phyloP scores from a whole-genome alignment of 2,888 invertebrate species.

The Lottia gigantea region DNA sequence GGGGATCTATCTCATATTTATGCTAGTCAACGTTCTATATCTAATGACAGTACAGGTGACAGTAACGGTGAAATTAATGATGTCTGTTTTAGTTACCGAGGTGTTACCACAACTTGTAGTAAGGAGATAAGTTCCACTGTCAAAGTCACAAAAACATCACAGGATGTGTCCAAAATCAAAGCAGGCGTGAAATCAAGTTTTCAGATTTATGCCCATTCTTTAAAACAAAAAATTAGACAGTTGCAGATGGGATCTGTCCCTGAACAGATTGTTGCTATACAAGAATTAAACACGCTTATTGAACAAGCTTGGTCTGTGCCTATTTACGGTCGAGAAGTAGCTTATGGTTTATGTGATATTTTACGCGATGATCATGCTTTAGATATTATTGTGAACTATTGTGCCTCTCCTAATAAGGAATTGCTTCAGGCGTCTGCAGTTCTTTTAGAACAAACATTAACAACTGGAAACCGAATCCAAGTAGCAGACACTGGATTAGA shows the following conservation, averaged over 20 bases:
- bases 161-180: conserved; percentile 38
- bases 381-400: conserved; percentile 78
- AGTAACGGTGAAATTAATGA: conserved; percentile 31
- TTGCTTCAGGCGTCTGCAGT: conserved; percentile 89
- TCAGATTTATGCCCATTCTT: conserved; percentile 44
- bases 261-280: conserved; percentile 49
- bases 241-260: conserved; percentile 46
- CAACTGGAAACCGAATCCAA: conserved; percentile 88
- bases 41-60: conserved; percentile 33
- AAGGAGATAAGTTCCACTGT: conserved; percentile 7
- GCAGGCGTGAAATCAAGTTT: conserved; percentile 51
- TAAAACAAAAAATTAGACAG: conserved; percentile 48
- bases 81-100: background rate
- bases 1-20: conserved; percentile 37
- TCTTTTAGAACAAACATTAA: conserved; percentile 91
- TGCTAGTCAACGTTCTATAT: conserved; percentile 32
- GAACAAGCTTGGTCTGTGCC: conserved; percentile 94
- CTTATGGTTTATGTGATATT: conserved; percentile 91
- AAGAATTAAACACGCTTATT: conserved; percentile 55
- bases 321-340: conserved; percentile 91
- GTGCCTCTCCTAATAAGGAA: conserved; percentile 79
- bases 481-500: conserved; percentile 92
- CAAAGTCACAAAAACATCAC: conserved; percentile 25
- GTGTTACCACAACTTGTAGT: conserved; percentile 1
- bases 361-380: conserved; percentile 87